phyloP scores from a whole-genome alignment of 1,140 invertebrate genomes.

The Caenorhabditis inopinata region DNA sequence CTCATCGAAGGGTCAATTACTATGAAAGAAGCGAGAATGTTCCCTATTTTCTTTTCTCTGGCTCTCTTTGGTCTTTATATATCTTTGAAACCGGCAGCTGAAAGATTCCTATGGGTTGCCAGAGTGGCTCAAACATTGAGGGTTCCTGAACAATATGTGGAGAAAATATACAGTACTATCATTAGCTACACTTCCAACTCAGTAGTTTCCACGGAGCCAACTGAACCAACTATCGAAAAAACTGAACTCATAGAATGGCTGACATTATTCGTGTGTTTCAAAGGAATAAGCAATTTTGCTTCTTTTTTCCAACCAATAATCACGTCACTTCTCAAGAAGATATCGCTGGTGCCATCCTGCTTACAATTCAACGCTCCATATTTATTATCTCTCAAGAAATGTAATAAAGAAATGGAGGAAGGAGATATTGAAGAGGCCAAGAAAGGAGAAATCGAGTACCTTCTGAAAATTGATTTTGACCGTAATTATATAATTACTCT shows the following conservation, averaged over 20 bases:
- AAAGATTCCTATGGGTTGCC: not conserved
- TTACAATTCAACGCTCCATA: conserved; percentile 70
- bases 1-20: conserved; percentile 49
- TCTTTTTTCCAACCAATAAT: conserved; percentile 60
- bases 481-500: conserved; percentile 51
- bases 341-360: conserved; percentile 61
- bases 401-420: conserved; percentile 85
- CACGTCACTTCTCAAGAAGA: conserved; percentile 46
- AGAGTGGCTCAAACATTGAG: not conserved
- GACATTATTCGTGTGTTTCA: conserved; percentile 18
- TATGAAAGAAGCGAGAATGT: conserved; percentile 44
- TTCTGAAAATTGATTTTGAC: conserved; percentile 68
- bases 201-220: not conserved
- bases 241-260: not conserved
- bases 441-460: conserved; percentile 82
- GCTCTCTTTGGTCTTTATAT: conserved; percentile 54
- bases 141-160: conserved; percentile 11
- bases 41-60: conserved; percentile 46
- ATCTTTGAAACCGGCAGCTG: conserved; percentile 47
- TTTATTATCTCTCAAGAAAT: conserved; percentile 96
- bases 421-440: conserved; percentile 74
- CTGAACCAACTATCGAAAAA: not conserved
- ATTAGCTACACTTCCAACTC: not conserved
- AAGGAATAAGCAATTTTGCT: conserved; percentile 58
- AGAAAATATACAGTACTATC: not conserved